phyloP scores from a whole-genome alignment of 2,888 invertebrate species.

The Hartigia nigra region DNA sequence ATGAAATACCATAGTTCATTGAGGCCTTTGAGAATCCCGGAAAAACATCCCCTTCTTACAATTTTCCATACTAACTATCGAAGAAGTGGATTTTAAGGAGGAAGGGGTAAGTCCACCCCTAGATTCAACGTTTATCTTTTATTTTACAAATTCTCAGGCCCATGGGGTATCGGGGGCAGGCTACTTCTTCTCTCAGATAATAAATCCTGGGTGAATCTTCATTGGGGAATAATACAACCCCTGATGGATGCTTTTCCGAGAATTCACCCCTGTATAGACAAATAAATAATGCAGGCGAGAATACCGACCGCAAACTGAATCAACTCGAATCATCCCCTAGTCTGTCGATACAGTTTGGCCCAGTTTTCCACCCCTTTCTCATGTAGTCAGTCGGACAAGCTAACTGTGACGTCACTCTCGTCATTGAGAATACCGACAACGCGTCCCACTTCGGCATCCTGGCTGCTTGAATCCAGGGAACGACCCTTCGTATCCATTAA shows the following conservation, averaged over 20 bases:
- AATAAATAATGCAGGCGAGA: background rate
- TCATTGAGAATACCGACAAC: slow-evolving; percentile 61
- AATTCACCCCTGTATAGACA: background rate
- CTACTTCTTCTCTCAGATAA: slow-evolving; percentile 17
- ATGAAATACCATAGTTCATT: slow-evolving; percentile 62
- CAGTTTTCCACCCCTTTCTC: slow-evolving; percentile 42
- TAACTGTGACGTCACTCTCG: slow-evolving; percentile 57
- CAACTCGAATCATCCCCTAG: slow-evolving; percentile 16
- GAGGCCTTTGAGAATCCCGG: slow-evolving; percentile 30
- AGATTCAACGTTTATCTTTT: background rate
- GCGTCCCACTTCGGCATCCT: slow-evolving; percentile 55
- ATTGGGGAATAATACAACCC: background rate
- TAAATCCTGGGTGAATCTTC: background rate
- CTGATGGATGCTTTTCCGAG: background rate
- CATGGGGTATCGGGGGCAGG: background rate
- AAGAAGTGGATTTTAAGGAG: background rate
- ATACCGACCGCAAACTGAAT: background rate
- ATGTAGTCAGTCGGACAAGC: slow-evolving; percentile 30
- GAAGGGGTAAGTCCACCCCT: background rate
- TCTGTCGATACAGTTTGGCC: slow-evolving; percentile 47
- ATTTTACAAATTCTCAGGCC: background rate
- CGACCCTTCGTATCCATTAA: background rate
- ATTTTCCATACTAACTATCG: background rate
- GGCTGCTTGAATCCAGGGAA: slow-evolving; percentile 39
- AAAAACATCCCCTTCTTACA: background rate